These are phyloP conservation scores for Coptotermes formosanus DNA, from an alignment of 1,140 invertebrate species.

Conservation along the genomic window DNA sequence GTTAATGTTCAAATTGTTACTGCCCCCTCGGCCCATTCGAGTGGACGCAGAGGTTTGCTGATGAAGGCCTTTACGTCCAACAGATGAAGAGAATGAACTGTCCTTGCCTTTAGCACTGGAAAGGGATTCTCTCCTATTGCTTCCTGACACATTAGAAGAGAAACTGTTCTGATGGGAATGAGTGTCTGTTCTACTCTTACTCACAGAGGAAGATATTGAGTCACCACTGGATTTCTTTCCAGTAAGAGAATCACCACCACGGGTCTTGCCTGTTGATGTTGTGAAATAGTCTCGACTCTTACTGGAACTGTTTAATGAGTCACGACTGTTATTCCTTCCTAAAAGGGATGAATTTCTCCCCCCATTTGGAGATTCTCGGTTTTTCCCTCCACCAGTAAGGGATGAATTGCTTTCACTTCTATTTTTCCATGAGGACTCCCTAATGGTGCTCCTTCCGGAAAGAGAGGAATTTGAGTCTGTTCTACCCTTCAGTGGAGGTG, in stretches of 20 bases:
- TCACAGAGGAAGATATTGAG: conserved; percentile 20
- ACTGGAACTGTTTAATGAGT: conserved; percentile 17
- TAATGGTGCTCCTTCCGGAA: conserved; percentile 14
- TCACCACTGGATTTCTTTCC: conserved; percentile 21
- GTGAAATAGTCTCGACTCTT: conserved; percentile 20
- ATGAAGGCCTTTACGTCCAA: conserved; percentile 23
- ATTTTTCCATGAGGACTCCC: conserved; percentile 29
- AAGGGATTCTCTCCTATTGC: conserved; percentile 25
- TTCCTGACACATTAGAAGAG: conserved; percentile 26
- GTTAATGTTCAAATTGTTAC: conserved; percentile 22
- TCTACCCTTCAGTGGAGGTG: not conserved
- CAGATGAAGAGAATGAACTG: conserved; percentile 7
- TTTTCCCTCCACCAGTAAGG: conserved; percentile 18
- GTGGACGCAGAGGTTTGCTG: conserved; percentile 19
- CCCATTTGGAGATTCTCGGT: conserved; percentile 17
- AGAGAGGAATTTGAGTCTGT: conserved; percentile 19
- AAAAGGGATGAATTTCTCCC: conserved; percentile 27
- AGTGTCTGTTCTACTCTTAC: not conserved
- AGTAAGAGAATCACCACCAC: conserved; percentile 23
- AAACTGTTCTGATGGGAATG: conserved; percentile 23
- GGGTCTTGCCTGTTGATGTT: not conserved
- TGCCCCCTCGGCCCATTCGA: conserved; percentile 13
- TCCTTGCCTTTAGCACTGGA: conserved; percentile 28
- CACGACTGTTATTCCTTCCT: conserved; percentile 12
- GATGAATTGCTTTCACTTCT: conserved; percentile 27